Evolutionary conservation across 2,797 vertebrate species (phyloP), one percentile per base, ranked within the genome.

Genomic region (Hypotaenidia okinawae): DNA sequence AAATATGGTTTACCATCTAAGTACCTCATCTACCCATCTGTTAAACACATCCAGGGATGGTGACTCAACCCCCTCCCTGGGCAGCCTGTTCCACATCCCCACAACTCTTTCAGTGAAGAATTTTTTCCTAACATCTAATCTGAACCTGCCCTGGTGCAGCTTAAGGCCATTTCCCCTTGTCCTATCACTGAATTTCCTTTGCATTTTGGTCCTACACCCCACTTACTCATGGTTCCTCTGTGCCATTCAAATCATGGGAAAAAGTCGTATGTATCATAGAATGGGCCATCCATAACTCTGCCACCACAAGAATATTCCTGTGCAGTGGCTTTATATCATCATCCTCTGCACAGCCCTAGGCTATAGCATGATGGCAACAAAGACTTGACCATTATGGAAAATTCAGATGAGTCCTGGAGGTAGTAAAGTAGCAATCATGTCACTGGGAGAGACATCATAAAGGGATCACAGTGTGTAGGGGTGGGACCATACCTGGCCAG

Each of bases 221-320:
- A 59, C 70, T 74, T 63, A 62, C 22, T 80, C 64, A 49, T 0
- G 0, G 23, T 54, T 79, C 37, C 3, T 66, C 16, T 80, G 19
- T 54, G 43, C 43, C 33, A 70, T 45, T 81, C 62, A 67, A 9
- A 70, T 5, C 25, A 51, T 3, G 4, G 18, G 49, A 11, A 80
- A 45, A 37, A 37, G 4, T 2, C 11, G 10, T 7, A 9, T 0
- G 0, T 4, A 61, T 45, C 75, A 28, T 35, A 61, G 58, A 80
- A 84, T 7, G 12, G 45, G 58, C 15, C 8, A 70, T 9, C 5
- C 14, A 23, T 59, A 39, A 45, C 7, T 55, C 37, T n/a, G 54
- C 12, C 15, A 27, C 24, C 49, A 72, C 37, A 61, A 57, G 16
- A 79, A 54, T 30, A 66, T 28, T 76, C 6, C 51, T 58, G 47